Percentiles rank a stretch among this genome's conserved stretches.
Conservation (phyloP, 2,113 vertebrate genomes). For the Damaliscus lunatus region DNA sequence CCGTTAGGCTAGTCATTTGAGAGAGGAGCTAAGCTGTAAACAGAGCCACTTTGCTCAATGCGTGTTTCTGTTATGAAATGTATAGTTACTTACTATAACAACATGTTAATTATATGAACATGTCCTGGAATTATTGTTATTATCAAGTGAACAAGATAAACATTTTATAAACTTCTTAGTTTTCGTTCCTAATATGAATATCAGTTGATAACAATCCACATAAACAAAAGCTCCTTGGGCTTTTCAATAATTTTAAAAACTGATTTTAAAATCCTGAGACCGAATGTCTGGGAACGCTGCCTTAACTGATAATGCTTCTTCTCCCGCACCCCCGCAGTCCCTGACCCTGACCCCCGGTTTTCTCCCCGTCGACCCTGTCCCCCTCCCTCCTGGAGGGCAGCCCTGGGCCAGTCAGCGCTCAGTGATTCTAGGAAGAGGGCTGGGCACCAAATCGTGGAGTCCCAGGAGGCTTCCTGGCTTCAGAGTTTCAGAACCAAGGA, state of each 20-base stretch:
- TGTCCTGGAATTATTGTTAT: not conserved
- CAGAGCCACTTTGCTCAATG: not conserved
- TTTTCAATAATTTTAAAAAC: not conserved
- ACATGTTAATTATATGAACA: not conserved
- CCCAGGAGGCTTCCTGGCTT: not conserved
- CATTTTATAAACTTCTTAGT: not conserved
- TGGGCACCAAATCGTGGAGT: not conserved
- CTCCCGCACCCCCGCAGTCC: not conserved
- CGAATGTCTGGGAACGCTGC: not conserved
- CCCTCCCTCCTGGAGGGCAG: not conserved
- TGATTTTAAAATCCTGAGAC: not conserved
- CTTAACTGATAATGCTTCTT: not conserved
- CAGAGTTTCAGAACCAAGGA: not conserved
- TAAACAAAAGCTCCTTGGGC: not conserved
- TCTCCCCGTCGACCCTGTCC: not conserved
- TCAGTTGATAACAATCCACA: not conserved
- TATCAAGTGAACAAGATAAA: not conserved
- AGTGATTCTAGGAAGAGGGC: not conserved
- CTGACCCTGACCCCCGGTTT: rapidly evolving
- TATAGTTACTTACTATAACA: not conserved
- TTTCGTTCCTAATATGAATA: not conserved
- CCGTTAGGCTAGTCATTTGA: not conserved
- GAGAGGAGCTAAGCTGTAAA: not conserved
- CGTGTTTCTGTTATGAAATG: not conserved
- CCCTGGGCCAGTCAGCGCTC: not conserved